phyloP scores from a whole-genome alignment of 1,140 invertebrate species.

The Belonocnema kinseyi region DNA sequence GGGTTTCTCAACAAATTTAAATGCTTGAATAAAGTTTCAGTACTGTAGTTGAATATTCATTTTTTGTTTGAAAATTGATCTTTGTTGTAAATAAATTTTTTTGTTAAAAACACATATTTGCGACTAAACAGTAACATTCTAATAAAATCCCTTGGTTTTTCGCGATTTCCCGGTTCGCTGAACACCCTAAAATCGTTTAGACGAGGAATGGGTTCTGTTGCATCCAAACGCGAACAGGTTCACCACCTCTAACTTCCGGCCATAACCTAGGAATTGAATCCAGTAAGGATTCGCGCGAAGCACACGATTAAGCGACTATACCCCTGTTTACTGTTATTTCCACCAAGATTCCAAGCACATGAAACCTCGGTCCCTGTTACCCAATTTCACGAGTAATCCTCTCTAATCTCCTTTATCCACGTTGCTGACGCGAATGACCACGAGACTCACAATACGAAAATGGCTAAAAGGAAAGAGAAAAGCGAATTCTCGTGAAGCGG shows the following conservation, averaged over 20 bases:
- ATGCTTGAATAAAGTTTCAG: no score
- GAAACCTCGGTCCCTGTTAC: slow-evolving; percentile 1
- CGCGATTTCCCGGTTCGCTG: no score
- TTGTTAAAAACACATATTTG: no score
- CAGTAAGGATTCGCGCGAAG: not conserved
- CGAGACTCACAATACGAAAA: slow-evolving; percentile 1
- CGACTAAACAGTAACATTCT: no score
- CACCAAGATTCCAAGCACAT: not conserved
- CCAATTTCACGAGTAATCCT: slow-evolving; percentile 29
- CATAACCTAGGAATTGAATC: not conserved
- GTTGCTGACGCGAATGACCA: slow-evolving; percentile 25
- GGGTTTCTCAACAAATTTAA: no score
- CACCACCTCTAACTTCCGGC: slow-evolving; percentile 15
- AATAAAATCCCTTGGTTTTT: no score
- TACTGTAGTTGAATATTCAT: no score
- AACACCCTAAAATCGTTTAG: slow-evolving; percentile 1
- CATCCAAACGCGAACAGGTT: not conserved
- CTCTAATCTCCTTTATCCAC: slow-evolving; percentile 25
- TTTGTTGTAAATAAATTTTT: no score
- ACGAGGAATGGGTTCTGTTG: slow-evolving; percentile 1
- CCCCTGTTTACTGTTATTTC: slow-evolving; percentile 1
- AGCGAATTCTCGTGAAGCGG: slow-evolving; percentile 13
- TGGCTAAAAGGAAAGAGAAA: not conserved
- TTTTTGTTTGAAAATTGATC: no score
- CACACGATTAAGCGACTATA: slow-evolving; percentile 9